These are phyloP conservation scores for Morinoia aosen DNA, from an alignment of 2,888 invertebrate genomes.

Conservation along the genomic window DNA sequence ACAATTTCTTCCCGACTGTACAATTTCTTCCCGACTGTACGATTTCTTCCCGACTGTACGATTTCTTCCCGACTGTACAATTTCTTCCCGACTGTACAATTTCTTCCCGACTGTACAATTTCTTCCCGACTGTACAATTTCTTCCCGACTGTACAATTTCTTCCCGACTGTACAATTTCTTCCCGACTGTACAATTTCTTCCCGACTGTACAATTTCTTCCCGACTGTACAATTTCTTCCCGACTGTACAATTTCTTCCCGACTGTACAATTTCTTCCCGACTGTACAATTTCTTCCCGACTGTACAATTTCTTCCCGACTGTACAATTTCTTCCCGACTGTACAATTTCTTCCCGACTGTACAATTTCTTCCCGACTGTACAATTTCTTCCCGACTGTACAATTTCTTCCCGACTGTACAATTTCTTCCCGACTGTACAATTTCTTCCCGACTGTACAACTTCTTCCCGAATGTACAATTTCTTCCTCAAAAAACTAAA, in stretches of 20 bases:
- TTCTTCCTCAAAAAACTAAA: background rate
- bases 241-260: background rate
- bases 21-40: background rate
- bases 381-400: background rate
- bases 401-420: background rate
- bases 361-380: background rate
- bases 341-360: background rate
- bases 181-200: background rate
- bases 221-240: background rate
- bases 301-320: background rate
- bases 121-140: background rate
- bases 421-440: background rate
- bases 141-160: background rate
- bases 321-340: background rate
- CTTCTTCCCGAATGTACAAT: background rate
- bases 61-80: too few species aligned
- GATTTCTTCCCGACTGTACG: background rate
- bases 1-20: background rate
- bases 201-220: background rate
- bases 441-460: background rate
- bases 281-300: background rate
- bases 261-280: background rate
- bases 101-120: background rate
- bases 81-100: background rate
- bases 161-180: background rate